phyloP scores from a whole-genome alignment of 2,888 invertebrate genomes.

The Archips xylosteana region DNA sequence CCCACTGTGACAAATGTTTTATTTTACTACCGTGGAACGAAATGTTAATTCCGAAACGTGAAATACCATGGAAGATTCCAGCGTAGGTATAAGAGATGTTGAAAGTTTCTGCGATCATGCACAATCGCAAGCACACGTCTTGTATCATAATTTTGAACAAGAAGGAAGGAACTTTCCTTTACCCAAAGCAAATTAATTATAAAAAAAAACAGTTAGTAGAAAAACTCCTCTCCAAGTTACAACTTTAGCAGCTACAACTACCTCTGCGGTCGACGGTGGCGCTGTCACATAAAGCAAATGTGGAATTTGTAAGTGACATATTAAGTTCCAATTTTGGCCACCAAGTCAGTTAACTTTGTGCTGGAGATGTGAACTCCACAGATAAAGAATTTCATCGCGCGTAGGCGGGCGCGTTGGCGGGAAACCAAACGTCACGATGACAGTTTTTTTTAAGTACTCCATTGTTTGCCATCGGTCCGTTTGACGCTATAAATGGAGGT shows the following conservation, averaged over 20 bases:
- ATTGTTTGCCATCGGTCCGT: conserved; percentile 52
- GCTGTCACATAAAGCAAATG: neutral
- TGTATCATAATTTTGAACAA: no score
- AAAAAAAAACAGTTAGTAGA: no score
- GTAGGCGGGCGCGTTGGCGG: conserved; percentile 49
- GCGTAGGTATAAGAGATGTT: neutral
- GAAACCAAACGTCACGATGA: conserved; percentile 62
- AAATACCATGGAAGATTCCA: neutral
- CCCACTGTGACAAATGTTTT: conserved; percentile 45
- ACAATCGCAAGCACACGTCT: neutral
- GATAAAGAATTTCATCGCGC: conserved; percentile 42
- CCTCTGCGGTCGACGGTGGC: neutral
- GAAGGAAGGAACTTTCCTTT: no score
- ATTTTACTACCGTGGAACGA: conserved; percentile 35
- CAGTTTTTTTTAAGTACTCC: conserved; percentile 50
- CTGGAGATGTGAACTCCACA: conserved; percentile 27
- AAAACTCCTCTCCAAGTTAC: no score
- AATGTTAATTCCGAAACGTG: conserved; percentile 13
- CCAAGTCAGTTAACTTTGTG: conserved; percentile 11
- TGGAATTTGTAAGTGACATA: conserved; percentile 8
- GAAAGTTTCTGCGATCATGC: neutral
- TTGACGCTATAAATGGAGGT: conserved; percentile 52
- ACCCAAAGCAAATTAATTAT: no score
- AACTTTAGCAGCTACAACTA: neutral
- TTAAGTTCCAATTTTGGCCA: conserved; percentile 13